These are phyloP conservation scores for Drosophila ezoana DNA, from an alignment of 2,888 invertebrate genomes.

Conservation along the genomic window DNA sequence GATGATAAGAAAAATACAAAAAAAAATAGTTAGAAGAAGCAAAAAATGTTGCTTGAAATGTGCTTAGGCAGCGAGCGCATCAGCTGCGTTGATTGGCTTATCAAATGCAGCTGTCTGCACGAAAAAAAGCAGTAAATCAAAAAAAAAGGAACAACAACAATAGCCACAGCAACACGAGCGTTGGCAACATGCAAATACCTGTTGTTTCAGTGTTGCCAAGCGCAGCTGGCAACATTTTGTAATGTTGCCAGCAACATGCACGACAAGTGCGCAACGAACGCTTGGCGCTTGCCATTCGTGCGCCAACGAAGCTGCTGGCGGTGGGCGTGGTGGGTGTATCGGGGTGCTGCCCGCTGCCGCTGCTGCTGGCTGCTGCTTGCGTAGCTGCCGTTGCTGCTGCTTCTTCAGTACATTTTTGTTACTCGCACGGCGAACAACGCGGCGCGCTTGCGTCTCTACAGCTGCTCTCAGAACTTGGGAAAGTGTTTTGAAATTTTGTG, in stretches of 20 bases:
- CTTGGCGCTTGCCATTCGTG: constrained; percentile 28
- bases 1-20: constrained; percentile 1
- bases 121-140: background rate
- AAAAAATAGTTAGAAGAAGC: background rate
- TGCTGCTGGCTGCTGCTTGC: constrained; percentile 32
- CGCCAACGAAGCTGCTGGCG: constrained; percentile 28
- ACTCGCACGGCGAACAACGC: constrained; percentile 66
- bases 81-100: constrained; percentile 31
- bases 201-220: constrained; percentile 33
- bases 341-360: constrained; percentile 1
- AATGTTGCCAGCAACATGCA: constrained; percentile 52
- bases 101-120: constrained; percentile 38
- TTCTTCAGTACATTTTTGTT: constrained; percentile 70
- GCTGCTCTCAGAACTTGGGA: constrained; percentile 23
- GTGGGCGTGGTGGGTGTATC: constrained; percentile 1
- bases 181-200: constrained; percentile 51
- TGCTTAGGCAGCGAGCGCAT: constrained; percentile 11
- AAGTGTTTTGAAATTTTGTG: constrained; percentile 43
- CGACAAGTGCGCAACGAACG: constrained; percentile 32
- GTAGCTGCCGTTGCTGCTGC: constrained; percentile 26
- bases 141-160: background rate
- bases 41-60: background rate
- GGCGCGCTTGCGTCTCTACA: constrained; percentile 57
- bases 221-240: constrained; percentile 14
- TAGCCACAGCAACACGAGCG: background rate